phyloP scores from a whole-genome alignment of 2,113 vertebrate genomes.

The Tachysurus vachellii region DNA sequence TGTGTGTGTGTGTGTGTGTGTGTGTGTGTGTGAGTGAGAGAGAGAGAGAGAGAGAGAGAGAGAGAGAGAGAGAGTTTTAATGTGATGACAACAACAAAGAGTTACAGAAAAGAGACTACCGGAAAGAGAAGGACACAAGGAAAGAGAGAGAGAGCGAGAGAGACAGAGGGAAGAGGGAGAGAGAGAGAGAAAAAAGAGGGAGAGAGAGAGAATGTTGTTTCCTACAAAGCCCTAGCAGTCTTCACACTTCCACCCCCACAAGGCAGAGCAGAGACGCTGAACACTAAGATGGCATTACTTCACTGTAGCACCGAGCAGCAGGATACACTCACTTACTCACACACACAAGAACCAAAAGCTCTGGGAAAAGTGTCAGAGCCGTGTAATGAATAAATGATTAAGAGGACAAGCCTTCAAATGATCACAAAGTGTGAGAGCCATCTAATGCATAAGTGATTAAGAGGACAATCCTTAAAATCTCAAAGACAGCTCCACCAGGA shows the following conservation, averaged over 20 bases:
- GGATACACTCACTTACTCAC: not conserved
- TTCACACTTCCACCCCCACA: slow-evolving; percentile 57
- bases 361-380: not conserved
- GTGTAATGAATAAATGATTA: not conserved
- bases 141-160: not conserved
- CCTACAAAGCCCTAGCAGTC: slow-evolving; percentile 48
- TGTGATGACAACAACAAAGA: not conserved
- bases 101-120: not conserved
- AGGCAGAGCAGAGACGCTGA: slow-evolving; percentile 44
- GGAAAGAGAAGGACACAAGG: not conserved
- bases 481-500: not conserved
- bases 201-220: slow-evolving; percentile 33
- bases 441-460: not conserved
- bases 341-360: slow-evolving; percentile 1
- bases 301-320: slow-evolving; percentile 31
- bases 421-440: not conserved
- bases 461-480: not conserved
- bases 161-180: not conserved
- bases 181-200: not conserved
- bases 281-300: slow-evolving; percentile 26
- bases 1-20: slow-evolving; percentile 22
- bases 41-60: not conserved
- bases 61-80: not conserved
- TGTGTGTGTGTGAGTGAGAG: not conserved
- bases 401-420: not conserved